These are phyloP conservation scores for Bambusicola thoracicus DNA, from an alignment of 2,113 vertebrate genomes.

Conservation along the genomic window DNA sequence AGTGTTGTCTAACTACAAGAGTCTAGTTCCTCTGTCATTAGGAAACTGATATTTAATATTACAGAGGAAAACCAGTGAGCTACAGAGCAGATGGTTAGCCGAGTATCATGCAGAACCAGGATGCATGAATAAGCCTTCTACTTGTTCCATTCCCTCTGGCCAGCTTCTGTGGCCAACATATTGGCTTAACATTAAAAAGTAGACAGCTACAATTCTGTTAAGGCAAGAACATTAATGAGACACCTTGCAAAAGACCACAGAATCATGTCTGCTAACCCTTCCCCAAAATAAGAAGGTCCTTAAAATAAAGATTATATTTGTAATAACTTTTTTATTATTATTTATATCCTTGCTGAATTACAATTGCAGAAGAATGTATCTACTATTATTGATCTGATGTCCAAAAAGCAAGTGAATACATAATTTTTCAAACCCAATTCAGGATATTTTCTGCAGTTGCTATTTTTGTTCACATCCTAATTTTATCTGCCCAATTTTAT, in stretches of 20 bases:
- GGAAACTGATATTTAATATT: neutral
- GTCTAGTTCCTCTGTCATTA: neutral
- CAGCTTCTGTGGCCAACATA: neutral
- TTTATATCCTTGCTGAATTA: neutral
- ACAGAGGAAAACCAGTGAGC: neutral
- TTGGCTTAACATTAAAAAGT: neutral
- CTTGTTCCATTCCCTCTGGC: neutral
- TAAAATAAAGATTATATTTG: neutral
- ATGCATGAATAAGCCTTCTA: neutral
- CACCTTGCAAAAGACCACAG: neutral
- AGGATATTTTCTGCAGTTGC: neutral
- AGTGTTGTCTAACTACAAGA: neutral
- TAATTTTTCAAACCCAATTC: neutral
- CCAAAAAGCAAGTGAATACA: neutral
- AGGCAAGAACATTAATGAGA: neutral
- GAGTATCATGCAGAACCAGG: neutral
- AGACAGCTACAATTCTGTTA: neutral
- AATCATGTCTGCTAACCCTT: neutral
- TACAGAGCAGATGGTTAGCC: neutral
- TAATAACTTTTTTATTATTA: neutral
- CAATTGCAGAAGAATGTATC: neutral
- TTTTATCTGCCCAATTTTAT: neutral
- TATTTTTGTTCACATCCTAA: neutral
- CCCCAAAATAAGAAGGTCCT: neutral
- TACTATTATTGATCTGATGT: neutral